Evolutionary conservation across 2,113 vertebrate species (phyloP).

Genomic region (Oryctolagus cuniculus): mOryCun1.1 NC_091453.1:28058001-28058500

Average conservation of each 20-base stretch:
- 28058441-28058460: too few relatives aligned
- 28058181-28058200: neutral
- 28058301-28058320: neutral
- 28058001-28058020: neutral
- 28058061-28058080: neutral
- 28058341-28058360: neutral
- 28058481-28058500: too few relatives aligned
- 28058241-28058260: neutral
- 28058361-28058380: neutral
- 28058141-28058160: neutral
- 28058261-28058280: neutral
- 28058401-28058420: neutral
- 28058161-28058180: neutral
- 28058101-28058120: neutral
- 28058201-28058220: neutral
- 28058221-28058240: neutral
- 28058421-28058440: neutral
- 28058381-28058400: neutral
- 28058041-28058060: neutral
- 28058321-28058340: neutral
- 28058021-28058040: neutral
- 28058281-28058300: neutral
- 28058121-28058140: slow-evolving; percentile 5
- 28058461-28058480: too few relatives aligned
- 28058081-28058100: neutral